Base-by-base conservation (phyloP, 2,888 invertebrate genomes). In the Merodon equestris region DNA sequence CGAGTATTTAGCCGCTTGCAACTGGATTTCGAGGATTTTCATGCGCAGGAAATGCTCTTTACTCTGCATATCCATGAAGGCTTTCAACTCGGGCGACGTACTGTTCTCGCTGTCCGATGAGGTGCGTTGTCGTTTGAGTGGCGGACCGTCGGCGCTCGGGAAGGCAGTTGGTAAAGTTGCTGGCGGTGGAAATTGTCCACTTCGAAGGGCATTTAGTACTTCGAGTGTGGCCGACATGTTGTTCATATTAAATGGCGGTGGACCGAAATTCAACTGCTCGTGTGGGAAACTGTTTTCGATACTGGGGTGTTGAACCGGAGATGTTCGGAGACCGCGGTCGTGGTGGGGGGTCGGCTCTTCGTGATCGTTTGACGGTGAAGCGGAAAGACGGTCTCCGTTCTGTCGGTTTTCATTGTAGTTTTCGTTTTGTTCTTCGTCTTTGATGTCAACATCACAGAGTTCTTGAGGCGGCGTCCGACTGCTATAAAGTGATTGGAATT, bases 31-130 rank as follows among this genome's bases (percentile, higher is more conserved):
- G 60, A 89, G 85, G 66, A 89, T 88, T 82, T 88, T 88, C 87
- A 89, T 88, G 72, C 89, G 88, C 84, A 89, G 84, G 83, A 86
- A 84, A 76, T 89, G 89, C 83, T 89, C 89, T 82, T 88, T 88
- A 82, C 86, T 86, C 79, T 89, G 88, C 89, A 89, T 88, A 45
- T 89, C 89, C 86, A 89, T 87, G 72, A 88, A 88, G 51, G 85
- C 82, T 66, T 86, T 86, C 72, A 88, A 61, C 68, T 88, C 88
- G 12, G 86, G 77, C 63, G 81, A 75, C 44, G 75, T 38, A 63
- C 77, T 83, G 45, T 53, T 70, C 38, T 75, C 76, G 19, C 84
- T 85, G 79, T 74, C 82, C 56, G 86, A 85, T 77, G 83, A 85
- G 2, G 86, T 86, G 68, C 88, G 85, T 34, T 83, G 84, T 19